Evolutionary conservation across 1,140 invertebrate species (phyloP).

Genomic region (Caenorhabditis briggsae): DNA sequence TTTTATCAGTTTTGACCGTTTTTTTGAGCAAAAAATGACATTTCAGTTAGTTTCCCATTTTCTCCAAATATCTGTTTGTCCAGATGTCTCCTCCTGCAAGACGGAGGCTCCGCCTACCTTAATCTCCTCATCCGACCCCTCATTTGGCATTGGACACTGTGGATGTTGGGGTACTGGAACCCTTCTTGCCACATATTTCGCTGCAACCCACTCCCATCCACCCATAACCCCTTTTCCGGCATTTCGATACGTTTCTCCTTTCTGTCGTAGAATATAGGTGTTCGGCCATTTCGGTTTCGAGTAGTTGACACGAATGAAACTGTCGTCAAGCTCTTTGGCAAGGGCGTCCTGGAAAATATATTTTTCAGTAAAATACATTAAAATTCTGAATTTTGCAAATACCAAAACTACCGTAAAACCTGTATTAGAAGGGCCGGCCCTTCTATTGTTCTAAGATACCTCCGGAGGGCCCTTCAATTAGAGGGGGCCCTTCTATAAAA

Average conservation of each 20-base stretch:
- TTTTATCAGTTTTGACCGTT: no score
- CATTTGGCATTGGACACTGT: background rate
- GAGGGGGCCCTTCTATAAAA: no score
- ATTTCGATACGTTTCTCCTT: constrained; percentile 61
- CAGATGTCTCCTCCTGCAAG: no score
- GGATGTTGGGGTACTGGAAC: constrained; percentile 1
- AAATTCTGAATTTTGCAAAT: no score
- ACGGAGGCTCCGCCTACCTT: background rate
- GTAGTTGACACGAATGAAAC: constrained; percentile 22
- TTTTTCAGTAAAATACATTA: background rate
- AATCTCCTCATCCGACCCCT: background rate
- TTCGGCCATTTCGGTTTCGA: constrained; percentile 43
- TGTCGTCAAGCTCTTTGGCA: constrained; percentile 24
- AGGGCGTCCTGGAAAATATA: constrained; percentile 53
- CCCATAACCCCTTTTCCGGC: constrained; percentile 62
- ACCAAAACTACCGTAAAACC: no score
- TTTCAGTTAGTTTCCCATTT: no score
- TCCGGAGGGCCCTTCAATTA: no score
- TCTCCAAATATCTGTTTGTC: no score
- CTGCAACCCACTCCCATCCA: constrained; percentile 66
- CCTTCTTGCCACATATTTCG: constrained; percentile 1
- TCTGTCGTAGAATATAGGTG: constrained; percentile 16
- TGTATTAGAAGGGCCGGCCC: background rate
- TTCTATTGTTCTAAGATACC: no score
- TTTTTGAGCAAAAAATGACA: no score